Evolutionary conservation across 2,113 vertebrate species (phyloP).

Genomic region (Anthoscopus minutus): DNA sequence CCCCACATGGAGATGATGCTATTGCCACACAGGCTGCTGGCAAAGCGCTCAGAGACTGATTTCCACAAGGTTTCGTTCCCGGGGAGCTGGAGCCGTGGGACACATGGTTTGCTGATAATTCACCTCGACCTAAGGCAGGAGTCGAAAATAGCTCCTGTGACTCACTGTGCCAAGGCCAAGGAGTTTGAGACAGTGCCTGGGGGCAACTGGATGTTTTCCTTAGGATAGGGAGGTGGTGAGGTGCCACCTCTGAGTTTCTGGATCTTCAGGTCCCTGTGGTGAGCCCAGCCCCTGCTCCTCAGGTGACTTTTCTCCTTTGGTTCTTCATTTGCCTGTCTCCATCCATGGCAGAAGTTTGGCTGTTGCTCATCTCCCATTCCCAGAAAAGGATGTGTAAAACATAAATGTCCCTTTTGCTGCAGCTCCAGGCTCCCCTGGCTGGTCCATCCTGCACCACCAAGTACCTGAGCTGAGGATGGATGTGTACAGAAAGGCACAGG

Average conservation of each 20-base stretch:
- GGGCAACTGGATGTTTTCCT: not conserved
- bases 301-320: not conserved
- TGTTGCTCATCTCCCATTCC: not conserved
- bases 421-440: not conserved
- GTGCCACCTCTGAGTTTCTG: not conserved
- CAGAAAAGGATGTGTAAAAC: not conserved
- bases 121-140: not conserved
- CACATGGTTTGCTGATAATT: not conserved
- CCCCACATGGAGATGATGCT: not conserved
- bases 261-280: not conserved
- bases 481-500: not conserved
- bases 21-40: not conserved
- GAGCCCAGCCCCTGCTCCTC: rapidly evolving
- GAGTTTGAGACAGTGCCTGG: not conserved
- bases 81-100: not conserved
- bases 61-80: not conserved
- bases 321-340: not conserved
- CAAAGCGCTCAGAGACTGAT: rapidly evolving
- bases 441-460: not conserved
- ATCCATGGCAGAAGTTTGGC: not conserved
- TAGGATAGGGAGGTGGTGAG: not conserved
- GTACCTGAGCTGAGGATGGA: not conserved
- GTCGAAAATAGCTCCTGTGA: constrained; percentile 14
- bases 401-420: not conserved
- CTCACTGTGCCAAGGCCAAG: not conserved